phyloP scores from a whole-genome alignment of 1,140 invertebrate genomes.

The Trigoniulus corallinus region DNA sequence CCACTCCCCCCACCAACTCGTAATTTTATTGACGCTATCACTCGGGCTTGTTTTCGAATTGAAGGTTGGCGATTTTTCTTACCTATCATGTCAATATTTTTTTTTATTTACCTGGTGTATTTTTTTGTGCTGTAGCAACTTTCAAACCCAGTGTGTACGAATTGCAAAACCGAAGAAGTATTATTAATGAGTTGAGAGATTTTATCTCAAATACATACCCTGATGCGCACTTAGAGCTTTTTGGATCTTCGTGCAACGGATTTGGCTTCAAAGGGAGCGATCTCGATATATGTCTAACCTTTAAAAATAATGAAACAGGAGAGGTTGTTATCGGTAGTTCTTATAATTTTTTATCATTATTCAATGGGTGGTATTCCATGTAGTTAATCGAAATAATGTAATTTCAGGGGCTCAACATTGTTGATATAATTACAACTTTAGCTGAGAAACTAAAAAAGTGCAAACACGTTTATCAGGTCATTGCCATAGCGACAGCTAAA shows the following conservation, averaged over 20 bases:
- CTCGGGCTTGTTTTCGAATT: conserved; percentile 16
- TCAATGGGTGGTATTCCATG: background rate
- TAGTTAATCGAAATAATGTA: too few species aligned
- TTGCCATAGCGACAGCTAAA: conserved; percentile 40
- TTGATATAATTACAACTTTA: conserved; percentile 28
- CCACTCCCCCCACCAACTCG: conserved; percentile 24
- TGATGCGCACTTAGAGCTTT: conserved; percentile 31
- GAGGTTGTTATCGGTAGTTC: conserved; percentile 8
- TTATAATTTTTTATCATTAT: conserved; percentile 3
- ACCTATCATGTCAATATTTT: conserved; percentile 3
- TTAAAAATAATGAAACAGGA: conserved; percentile 23
- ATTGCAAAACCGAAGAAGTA: conserved; percentile 20
- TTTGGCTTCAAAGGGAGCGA: conserved; percentile 41
- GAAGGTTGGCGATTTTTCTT: background rate
- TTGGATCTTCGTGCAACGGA: conserved; percentile 45
- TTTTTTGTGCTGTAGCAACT: conserved; percentile 19
- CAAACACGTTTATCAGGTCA: conserved; percentile 27
- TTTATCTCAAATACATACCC: conserved; percentile 19
- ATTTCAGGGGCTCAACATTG: conserved; percentile 24
- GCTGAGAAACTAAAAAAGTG: conserved; percentile 26
- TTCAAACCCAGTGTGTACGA: conserved; percentile 22
- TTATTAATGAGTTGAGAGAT: conserved; percentile 25
- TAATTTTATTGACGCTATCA: conserved; percentile 11
- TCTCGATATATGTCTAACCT: conserved; percentile 42
- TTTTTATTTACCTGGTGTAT: conserved; percentile 7